Base-by-base conservation (phyloP, 2,888 invertebrate species). In the Sycophila texana region DNA sequence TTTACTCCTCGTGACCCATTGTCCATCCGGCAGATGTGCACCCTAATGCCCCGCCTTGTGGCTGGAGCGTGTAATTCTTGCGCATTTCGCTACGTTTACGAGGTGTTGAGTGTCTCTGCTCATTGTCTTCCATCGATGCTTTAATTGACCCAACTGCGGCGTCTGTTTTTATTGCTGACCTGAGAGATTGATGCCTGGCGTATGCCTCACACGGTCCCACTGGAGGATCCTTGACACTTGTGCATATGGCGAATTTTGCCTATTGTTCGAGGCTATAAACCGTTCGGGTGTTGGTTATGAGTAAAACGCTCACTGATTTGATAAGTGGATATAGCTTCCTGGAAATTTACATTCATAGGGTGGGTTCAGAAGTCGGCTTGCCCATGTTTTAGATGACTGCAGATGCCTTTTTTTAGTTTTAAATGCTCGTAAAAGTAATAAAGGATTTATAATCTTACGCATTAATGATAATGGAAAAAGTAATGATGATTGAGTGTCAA, bases 41-140 rank as follows among this genome's bases (percentile, higher is more conserved):
- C 78, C 78, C 74, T 81, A 78, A 78, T 81, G 78, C 78, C 78
- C 76, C 72, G 74, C 80, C 70, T 74, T 75, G 77, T 61, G 76
- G 60, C 39, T 18, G 16, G 39, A 60, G 51, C 61, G 73, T 81
- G 81, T 78, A 81, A 81, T 81, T 78, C 74, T 73, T 72, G 71
- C 39, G 71, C 49, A 26, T 58, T 13, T 49, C 47, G 39, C 16
- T n/a, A 67, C 60, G 51, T 80, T 70, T 67, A 74, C 61, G 61
- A 80, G 55, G 51, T 72, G 74, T 74, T 47, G 60, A n/a, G 2
- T 66, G 22, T 58, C 12, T 18, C 26, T 65, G 18, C 39, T 16
- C 47, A 60, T 72, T 49, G 49, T 2, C 71, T 60, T 26, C 16
- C n/a, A 22, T 22, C 22, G 2, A 57, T 57, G 68, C 7, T 65